Base-by-base conservation (phyloP, 2,888 invertebrate species). In the Serripes groenlandicus region DNA sequence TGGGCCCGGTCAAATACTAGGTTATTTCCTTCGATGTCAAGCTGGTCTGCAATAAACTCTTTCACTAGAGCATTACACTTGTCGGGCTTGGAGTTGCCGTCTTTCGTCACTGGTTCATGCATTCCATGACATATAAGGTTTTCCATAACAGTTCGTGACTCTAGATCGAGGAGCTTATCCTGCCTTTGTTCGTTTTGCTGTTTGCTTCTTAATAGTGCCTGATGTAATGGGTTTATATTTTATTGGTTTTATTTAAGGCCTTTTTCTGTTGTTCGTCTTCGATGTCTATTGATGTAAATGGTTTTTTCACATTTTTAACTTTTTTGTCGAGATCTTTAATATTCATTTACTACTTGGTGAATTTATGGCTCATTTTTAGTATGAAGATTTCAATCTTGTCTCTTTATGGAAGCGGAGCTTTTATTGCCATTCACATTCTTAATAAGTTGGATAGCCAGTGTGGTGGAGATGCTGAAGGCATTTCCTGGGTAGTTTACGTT, bases 1-100 rank as follows among this genome's bases (percentile, higher is more conserved):
- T 62, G 74, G 15, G 32, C 74, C 52, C 64, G 62, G 52, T 74
- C 74, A 21, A 74, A 30, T 0, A 9, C 23, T 28, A 73, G 18
- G 18, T 62, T 52, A 7, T 37, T 23, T 26, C 21, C 7, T 11
- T 64, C 23, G 21, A 42, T 42, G 32, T 52, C 32, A 42, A 52
- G 23, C 21, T 21, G 26, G 23, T 70, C n/a, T 28, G 11, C 28
- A 28, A 58, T 58, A 9, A 58, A 23, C 11, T 58, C n/a, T 26
- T 58, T 58, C 3, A 70, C 11, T 30, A 32, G 32, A 26, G 32
- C 21, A 4, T 64, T 21, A n/a, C 64, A 64, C 30, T 34, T 34
- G 11, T 64, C 21, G 3, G 3, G 4, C 34, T n/a, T 21, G n/a
- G n/a, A n/a, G n/a, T n/a, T n/a, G n/a, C n/a, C n/a, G n/a, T n/a